These are phyloP conservation scores for Cheirogaleus major DNA, from an alignment of 2,797 vertebrate species.

Conservation along the genomic window DNA sequence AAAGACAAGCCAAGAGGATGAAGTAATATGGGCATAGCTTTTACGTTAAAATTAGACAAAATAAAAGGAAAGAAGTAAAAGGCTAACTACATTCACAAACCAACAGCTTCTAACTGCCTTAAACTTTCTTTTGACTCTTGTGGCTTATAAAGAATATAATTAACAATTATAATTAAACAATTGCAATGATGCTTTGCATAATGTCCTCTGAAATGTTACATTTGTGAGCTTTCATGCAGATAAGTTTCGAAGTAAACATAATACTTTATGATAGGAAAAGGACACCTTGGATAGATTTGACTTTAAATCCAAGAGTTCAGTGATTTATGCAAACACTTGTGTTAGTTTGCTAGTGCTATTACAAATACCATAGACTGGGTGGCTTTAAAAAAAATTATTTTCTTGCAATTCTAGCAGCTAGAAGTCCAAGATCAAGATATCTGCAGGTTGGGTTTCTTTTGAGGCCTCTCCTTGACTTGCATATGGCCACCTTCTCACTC, in stretches of 20 bases:
- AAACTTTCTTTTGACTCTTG: not conserved
- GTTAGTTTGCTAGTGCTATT: not conserved
- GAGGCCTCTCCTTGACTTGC: not conserved
- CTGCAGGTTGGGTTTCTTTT: not conserved
- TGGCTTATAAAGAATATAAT: not conserved
- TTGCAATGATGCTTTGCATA: not conserved
- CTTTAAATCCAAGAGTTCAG: not conserved
- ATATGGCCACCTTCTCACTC: accelerated
- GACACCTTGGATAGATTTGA: not conserved
- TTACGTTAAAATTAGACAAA: conserved; percentile 11
- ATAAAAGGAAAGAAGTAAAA: not conserved
- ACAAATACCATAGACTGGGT: not conserved
- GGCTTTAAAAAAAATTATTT: not conserved
- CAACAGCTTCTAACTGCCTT: not conserved
- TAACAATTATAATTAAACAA: not conserved
- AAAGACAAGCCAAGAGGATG: not conserved
- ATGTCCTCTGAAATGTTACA: not conserved
- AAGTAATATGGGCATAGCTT: not conserved
- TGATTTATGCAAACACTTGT: not conserved
- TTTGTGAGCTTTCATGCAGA: not conserved
- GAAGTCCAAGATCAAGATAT: not conserved
- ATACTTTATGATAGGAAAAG: not conserved
- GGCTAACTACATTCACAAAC: not conserved
- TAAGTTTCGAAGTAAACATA: not conserved
- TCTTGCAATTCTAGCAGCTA: not conserved